A percentile compares a stretch with the other conserved stretches of the same genome.
These are phyloP conservation scores for Hylaea fasciaria DNA, from an alignment of 2,888 invertebrate genomes.

Conservation along the genomic window DNA sequence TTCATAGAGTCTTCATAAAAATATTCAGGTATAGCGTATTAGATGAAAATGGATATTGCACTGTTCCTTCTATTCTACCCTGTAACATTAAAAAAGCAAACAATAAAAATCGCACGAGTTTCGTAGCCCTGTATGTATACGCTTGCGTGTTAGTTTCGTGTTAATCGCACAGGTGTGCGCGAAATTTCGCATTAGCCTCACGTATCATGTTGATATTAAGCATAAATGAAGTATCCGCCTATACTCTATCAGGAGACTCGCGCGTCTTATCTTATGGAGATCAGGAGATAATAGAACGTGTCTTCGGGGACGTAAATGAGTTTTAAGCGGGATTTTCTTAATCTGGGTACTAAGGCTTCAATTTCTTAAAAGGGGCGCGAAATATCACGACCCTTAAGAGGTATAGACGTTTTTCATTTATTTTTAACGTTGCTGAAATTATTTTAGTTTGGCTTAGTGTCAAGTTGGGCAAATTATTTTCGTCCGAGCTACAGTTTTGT, in stretches of 20 bases:
- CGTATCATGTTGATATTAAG: slow-evolving; percentile 36
- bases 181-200: slow-evolving; percentile 24
- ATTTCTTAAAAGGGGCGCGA: slow-evolving; percentile 19
- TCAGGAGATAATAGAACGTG: slow-evolving; percentile 38
- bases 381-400: not conserved
- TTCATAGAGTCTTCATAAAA: too few species aligned
- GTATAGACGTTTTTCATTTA: not conserved
- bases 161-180: slow-evolving; percentile 2
- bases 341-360: slow-evolving; percentile 26
- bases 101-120: too few species aligned
- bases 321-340: slow-evolving; percentile 29
- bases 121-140: not conserved
- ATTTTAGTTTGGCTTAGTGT: not conserved
- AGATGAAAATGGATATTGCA: too few species aligned
- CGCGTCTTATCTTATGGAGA: slow-evolving; percentile 42
- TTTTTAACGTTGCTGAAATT: too few species aligned
- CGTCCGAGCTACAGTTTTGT: too few species aligned
- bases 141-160: not conserved
- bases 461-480: not conserved
- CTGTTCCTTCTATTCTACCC: too few species aligned
- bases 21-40: too few species aligned
- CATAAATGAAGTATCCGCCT: slow-evolving; percentile 35
- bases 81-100: too few species aligned
- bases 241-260: slow-evolving; percentile 40
- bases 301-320: slow-evolving; percentile 31